A percentile compares a stretch with the other conserved stretches of the same genome.
Conservation (phyloP, 2,888 invertebrate genomes). For the Agonopterix alstromeriana region DNA sequence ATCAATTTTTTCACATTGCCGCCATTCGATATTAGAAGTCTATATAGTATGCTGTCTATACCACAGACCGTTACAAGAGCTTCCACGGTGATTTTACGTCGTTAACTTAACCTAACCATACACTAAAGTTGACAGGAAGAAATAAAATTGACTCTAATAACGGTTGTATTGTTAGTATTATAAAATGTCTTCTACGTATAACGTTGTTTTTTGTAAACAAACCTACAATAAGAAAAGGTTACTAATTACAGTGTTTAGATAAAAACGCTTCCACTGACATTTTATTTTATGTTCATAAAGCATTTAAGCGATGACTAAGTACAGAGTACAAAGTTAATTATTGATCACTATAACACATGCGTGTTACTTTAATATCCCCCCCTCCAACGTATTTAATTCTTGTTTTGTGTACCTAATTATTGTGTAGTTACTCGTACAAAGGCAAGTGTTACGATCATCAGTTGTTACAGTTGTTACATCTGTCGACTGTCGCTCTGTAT, state of each 20-base stretch:
- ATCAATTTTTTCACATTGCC: too few species aligned
- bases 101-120: conserved; percentile 10
- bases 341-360: background rate
- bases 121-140: conserved; percentile 5
- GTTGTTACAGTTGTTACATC: too few species aligned
- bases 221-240: background rate
- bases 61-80: conserved; percentile 23
- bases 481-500: too few species aligned
- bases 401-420: too few species aligned
- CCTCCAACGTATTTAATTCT: too few species aligned
- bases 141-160: conserved; percentile 8
- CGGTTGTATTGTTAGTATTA: conserved; percentile 6
- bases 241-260: background rate
- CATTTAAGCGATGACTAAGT: too few species aligned
- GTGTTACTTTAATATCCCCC: too few species aligned
- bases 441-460: too few species aligned
- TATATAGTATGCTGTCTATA: background rate
- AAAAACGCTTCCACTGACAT: conserved; percentile 4
- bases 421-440: too few species aligned
- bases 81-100: conserved; percentile 28
- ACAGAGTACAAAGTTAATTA: conserved; percentile 2
- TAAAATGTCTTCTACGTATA: background rate
- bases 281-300: conserved; percentile 1
- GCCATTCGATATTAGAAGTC: too few species aligned
- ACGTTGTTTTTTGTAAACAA: too few species aligned